Evolutionary conservation across 2,888 invertebrate species (phyloP).

Genomic region (Agrochola macilenta): DNA sequence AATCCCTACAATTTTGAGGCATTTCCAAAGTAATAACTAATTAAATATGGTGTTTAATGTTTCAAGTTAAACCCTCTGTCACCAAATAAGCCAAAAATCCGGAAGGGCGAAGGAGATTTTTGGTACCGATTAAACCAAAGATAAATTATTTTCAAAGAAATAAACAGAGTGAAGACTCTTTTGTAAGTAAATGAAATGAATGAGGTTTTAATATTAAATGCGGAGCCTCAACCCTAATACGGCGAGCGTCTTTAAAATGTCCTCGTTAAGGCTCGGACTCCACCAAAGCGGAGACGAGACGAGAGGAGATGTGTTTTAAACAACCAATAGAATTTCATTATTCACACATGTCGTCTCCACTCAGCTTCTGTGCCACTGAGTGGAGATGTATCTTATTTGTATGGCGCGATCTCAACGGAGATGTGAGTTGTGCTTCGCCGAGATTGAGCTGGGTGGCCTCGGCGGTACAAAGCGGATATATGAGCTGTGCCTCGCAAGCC

Average conservation of each 20-base stretch:
- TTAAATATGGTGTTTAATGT: slow-evolving; percentile 51
- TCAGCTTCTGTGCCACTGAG: too few relatives aligned
- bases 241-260: background rate
- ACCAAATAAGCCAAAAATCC: slow-evolving; percentile 32
- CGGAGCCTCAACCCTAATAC: background rate
- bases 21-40: slow-evolving; percentile 48
- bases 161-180: background rate
- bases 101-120: slow-evolving; percentile 23
- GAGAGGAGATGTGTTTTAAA: too few relatives aligned
- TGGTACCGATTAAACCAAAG: slow-evolving; percentile 12
- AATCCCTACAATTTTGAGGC: slow-evolving; percentile 45
- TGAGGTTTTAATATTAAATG: slow-evolving; percentile 16
- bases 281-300: too few relatives aligned
- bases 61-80: slow-evolving; percentile 29
- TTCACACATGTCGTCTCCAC: too few relatives aligned
- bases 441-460: too few relatives aligned
- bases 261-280: background rate
- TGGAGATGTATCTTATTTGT: too few relatives aligned
- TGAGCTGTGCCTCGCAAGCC: too few relatives aligned
- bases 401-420: too few relatives aligned
- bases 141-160: slow-evolving; percentile 24
- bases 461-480: too few relatives aligned
- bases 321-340: too few relatives aligned
- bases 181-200: slow-evolving; percentile 6
- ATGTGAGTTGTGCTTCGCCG: too few relatives aligned